A percentile compares a stretch with the other conserved stretches of the same genome.
These are phyloP conservation scores for Siniperca chuatsi DNA, from an alignment of 2,113 vertebrate species.

Conservation along the genomic window DNA sequence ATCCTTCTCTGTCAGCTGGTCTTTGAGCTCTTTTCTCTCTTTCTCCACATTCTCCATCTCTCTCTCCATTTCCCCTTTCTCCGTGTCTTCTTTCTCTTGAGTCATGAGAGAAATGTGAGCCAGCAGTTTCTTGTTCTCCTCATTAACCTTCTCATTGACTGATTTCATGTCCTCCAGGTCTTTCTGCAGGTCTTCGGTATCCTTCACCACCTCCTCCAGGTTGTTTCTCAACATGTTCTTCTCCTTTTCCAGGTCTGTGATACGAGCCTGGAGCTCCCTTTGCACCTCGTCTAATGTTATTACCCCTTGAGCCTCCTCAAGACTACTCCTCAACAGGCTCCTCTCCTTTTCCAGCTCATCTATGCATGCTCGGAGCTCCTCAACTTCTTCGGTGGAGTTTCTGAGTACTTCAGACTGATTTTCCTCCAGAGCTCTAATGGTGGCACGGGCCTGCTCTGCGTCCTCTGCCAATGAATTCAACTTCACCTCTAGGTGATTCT, in stretches of 20 bases:
- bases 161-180: constrained; percentile 88
- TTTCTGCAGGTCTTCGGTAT: constrained; percentile 85
- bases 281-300: constrained; percentile 59
- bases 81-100: constrained; percentile 78
- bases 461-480: constrained; percentile 78
- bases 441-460: constrained; percentile 57
- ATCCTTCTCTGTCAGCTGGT: constrained; percentile 88
- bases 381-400: constrained; percentile 37
- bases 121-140: constrained; percentile 88
- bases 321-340: constrained; percentile 72
- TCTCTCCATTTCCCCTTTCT: constrained; percentile 54
- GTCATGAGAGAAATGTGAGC: constrained; percentile 76
- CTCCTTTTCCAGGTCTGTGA: constrained; percentile 86
- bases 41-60: constrained; percentile 65
- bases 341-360: constrained; percentile 79
- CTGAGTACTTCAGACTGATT: constrained; percentile 54
- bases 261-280: constrained; percentile 82
- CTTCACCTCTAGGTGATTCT: constrained; percentile 76
- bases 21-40: constrained; percentile 75
- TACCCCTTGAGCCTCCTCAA: constrained; percentile 82
- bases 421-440: constrained; percentile 79
- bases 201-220: constrained; percentile 84
- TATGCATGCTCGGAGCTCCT: constrained; percentile 59
- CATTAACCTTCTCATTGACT: constrained; percentile 83
- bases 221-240: constrained; percentile 83